These are phyloP conservation scores for Chamaea fasciata DNA, from an alignment of 2,113 vertebrate species.

Conservation along the genomic window DNA sequence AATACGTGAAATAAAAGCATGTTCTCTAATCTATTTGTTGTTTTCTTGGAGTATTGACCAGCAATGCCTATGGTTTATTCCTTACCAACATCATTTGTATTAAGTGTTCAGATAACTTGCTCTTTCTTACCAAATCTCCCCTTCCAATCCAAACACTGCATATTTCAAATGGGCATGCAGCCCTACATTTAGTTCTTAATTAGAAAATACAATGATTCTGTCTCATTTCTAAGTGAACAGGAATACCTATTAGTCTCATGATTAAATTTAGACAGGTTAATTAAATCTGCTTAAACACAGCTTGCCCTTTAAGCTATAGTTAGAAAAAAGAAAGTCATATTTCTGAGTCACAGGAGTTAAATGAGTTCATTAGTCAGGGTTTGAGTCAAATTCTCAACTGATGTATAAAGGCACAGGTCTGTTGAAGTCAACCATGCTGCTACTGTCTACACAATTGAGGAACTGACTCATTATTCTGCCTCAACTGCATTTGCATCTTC, in stretches of 20 bases:
- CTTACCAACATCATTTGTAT: not conserved
- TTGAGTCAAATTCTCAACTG: not conserved
- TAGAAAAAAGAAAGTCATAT: not conserved
- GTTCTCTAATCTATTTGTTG: not conserved
- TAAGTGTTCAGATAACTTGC: not conserved
- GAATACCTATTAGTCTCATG: constrained; percentile 1
- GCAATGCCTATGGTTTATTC: not conserved
- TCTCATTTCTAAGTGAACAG: not conserved
- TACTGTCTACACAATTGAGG: not conserved
- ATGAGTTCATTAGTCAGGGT: not conserved
- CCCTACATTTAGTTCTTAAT: constrained; percentile 16
- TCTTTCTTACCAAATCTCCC: not conserved
- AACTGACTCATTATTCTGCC: not conserved
- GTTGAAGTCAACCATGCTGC: not conserved
- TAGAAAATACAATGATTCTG: constrained; percentile 10
- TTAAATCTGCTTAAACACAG: constrained; percentile 2
- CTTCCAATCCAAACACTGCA: not conserved
- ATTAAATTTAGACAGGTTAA: constrained; percentile 31
- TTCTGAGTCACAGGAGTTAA: not conserved
- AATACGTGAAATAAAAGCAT: not conserved
- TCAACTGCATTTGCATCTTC: not conserved
- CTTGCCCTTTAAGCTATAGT: not conserved
- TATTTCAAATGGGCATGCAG: not conserved
- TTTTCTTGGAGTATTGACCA: not conserved
- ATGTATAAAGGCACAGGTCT: not conserved